A percentile compares a stretch with the other conserved stretches of the same genome.
Evolutionary conservation across 2,113 vertebrate species (phyloP).

Genomic region (Megaceryle maxima): DNA sequence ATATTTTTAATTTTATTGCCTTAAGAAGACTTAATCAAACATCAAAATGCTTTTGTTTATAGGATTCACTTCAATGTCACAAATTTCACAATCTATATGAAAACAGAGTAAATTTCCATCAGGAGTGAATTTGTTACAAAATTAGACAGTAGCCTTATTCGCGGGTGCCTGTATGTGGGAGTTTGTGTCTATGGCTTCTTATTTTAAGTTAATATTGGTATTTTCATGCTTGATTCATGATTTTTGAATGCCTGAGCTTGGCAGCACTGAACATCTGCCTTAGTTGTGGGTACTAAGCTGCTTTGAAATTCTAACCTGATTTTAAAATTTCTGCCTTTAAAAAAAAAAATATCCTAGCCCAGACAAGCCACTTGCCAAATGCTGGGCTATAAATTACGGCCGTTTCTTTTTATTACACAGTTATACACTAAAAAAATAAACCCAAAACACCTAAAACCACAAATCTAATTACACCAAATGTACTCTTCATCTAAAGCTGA

Average conservation of each 20-base stretch:
- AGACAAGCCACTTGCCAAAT: conserved; percentile 18
- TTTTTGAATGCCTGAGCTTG: not conserved
- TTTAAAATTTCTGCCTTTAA: conserved; percentile 34
- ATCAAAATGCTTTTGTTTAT: not conserved
- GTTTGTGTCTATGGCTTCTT: not conserved
- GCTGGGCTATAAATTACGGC: conserved; percentile 43
- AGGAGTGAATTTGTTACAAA: not conserved
- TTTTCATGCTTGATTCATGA: not conserved
- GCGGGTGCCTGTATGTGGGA: not conserved
- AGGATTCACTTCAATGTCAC: not conserved
- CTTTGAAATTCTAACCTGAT: conserved; percentile 51
- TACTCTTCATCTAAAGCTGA: not conserved
- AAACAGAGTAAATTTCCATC: not conserved
- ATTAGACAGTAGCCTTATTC: not conserved
- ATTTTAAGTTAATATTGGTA: not conserved
- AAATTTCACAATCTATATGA: not conserved
- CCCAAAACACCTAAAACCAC: conserved; percentile 57
- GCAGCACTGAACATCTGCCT: not conserved
- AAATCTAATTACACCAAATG: conserved; percentile 48
- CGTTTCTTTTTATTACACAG: conserved; percentile 46
- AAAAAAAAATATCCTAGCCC: not conserved
- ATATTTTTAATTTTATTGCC: not conserved
- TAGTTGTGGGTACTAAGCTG: not conserved
- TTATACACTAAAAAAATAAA: conserved; percentile 1
- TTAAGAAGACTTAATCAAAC: not conserved